Evolutionary conservation across 2,797 vertebrate species (phyloP).

Genomic region (Zalophus californianus): DNA sequence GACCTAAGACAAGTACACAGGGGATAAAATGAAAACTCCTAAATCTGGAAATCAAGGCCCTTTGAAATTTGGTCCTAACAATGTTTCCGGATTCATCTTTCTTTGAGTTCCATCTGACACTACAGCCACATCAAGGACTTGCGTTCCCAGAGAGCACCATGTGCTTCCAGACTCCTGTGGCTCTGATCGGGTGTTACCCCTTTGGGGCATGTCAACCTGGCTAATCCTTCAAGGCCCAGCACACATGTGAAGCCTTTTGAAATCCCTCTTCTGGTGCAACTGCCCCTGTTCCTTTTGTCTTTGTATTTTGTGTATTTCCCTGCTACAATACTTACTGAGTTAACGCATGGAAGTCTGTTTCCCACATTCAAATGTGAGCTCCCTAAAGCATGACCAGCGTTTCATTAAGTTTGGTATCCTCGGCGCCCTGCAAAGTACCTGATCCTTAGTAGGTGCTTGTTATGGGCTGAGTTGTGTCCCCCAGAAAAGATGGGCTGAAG

Average conservation of each 20-base stretch:
- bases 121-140: background rate
- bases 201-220: background rate
- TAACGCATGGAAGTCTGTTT: constrained; percentile 15
- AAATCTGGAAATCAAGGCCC: constrained; percentile 42
- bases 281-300: constrained; percentile 12
- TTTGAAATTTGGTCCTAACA: constrained; percentile 29
- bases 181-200: background rate
- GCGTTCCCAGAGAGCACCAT: background rate
- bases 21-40: constrained; percentile 34
- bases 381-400: background rate
- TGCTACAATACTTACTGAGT: background rate
- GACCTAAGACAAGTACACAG: background rate
- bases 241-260: background rate
- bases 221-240: constrained; percentile 24
- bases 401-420: constrained; percentile 32
- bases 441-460: constrained; percentile 20
- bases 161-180: background rate
- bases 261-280: background rate
- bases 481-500: background rate
- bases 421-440: background rate
- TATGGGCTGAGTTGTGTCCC: background rate
- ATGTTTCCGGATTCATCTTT: constrained; percentile 52
- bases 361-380: background rate
- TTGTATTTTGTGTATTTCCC: constrained; percentile 57
- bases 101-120: background rate